A percentile compares a stretch with the other conserved stretches of the same genome.
These are phyloP conservation scores for Limenitis camilla DNA, from an alignment of 2,888 invertebrate genomes.

Conservation along the genomic window DNA sequence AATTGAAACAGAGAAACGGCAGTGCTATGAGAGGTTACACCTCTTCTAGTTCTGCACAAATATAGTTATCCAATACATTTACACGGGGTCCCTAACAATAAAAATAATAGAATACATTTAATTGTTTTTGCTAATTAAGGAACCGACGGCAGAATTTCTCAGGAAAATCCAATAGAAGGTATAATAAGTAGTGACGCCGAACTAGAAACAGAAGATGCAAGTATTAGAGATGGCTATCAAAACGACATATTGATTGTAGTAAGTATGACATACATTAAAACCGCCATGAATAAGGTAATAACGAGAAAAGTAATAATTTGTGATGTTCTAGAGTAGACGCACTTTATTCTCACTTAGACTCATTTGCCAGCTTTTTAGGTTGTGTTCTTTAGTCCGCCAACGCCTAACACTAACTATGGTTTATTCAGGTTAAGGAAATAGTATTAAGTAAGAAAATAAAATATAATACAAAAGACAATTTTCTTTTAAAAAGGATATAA, in stretches of 20 bases:
- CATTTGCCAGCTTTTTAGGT: slow-evolving; percentile 69
- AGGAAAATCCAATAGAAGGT: slow-evolving; percentile 69
- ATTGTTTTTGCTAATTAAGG: slow-evolving; percentile 73
- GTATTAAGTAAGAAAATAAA: not conserved
- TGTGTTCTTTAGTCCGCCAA: slow-evolving; percentile 48
- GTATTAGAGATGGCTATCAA: slow-evolving; percentile 56
- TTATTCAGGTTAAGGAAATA: not conserved
- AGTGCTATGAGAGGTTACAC: slow-evolving; percentile 62
- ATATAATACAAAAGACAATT: too few species aligned
- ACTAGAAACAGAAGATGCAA: slow-evolving; percentile 67
- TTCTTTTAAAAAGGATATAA: too few species aligned
- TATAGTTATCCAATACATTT: slow-evolving; percentile 44
- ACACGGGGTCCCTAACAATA: slow-evolving; percentile 59
- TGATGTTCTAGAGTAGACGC: slow-evolving; percentile 68
- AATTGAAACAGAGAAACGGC: slow-evolving; percentile 41
- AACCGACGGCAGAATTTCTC: slow-evolving; percentile 62
- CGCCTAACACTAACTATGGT: slow-evolving; percentile 33
- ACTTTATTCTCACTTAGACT: slow-evolving; percentile 63
- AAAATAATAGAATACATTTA: slow-evolving; percentile 63
- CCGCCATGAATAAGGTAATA: slow-evolving; percentile 55
- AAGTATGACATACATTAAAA: slow-evolving; percentile 55
- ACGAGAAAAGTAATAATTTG: slow-evolving; percentile 53
- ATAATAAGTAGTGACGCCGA: slow-evolving; percentile 65
- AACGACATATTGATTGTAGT: slow-evolving; percentile 61
- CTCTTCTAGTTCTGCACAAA: slow-evolving; percentile 64